phyloP scores from a whole-genome alignment of 2,113 vertebrate species.

The Rhinolophus ferrumequinum region DNA sequence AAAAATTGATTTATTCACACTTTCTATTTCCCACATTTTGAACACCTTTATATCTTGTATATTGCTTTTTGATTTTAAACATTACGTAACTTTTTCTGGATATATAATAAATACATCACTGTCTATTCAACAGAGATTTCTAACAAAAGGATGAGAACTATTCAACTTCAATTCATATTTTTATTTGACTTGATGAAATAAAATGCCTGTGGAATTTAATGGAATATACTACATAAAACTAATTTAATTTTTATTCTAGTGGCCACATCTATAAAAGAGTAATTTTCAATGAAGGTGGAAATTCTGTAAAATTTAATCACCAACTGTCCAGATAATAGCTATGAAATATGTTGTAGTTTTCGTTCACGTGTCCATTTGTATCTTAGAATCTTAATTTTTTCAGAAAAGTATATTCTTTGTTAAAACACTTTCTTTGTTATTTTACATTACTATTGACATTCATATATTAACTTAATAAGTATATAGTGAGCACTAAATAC shows the following conservation, averaged over 20 bases:
- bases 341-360: conserved; percentile 70
- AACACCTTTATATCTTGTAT: not conserved
- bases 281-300: conserved; percentile 80
- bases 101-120: conserved; percentile 16
- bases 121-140: conserved; percentile 45
- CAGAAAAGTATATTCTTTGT: not conserved
- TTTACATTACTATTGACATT: not conserved
- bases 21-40: not conserved
- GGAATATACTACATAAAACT: conserved; percentile 66
- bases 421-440: not conserved
- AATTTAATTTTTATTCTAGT: conserved; percentile 80
- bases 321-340: conserved; percentile 71
- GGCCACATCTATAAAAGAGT: conserved; percentile 75
- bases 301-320: conserved; percentile 82
- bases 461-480: not conserved
- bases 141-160: conserved; percentile 38
- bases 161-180: conserved; percentile 77
- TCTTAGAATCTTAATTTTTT: not conserved
- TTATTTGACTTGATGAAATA: conserved; percentile 79
- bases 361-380: conserved; percentile 66
- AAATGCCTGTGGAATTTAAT: conserved; percentile 75
- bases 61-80: not conserved
- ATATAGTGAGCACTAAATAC: not conserved
- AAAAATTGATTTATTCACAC: not conserved
- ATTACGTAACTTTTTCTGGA: not conserved